These are phyloP conservation scores for Hybognathus amarus DNA, from an alignment of 2,797 vertebrate genomes.

Conservation along the genomic window DNA sequence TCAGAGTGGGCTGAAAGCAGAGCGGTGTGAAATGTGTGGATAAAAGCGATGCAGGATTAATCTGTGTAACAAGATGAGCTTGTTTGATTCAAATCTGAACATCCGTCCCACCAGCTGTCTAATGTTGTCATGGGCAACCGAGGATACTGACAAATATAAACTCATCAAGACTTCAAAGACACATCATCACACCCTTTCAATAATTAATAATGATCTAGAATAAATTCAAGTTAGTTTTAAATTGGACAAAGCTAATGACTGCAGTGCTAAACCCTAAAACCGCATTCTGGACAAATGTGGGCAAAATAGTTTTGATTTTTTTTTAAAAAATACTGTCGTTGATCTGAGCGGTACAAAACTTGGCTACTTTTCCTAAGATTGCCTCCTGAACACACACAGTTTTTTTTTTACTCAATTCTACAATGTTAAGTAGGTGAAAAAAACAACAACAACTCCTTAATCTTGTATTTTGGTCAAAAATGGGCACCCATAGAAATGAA, in stretches of 20 bases:
- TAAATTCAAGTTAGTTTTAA: background rate
- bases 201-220: background rate
- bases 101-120: conserved; percentile 18
- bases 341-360: no score
- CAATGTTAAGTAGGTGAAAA: no score
- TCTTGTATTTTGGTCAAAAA: no score
- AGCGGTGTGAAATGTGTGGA: background rate
- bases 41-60: conserved; percentile 19
- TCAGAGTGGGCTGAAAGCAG: background rate
- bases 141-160: background rate
- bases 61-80: conserved; percentile 21
- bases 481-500: no score
- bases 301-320: no score
- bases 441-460: no score
- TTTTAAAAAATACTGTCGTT: no score
- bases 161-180: background rate
- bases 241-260: background rate
- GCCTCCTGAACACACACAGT: no score
- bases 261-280: no score
- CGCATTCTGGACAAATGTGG: no score
- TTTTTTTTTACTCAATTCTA: no score
- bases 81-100: conserved; percentile 33
- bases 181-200: background rate
- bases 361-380: no score
- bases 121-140: background rate